These are phyloP conservation scores for Hystrix cristata DNA, from an alignment of 2,113 vertebrate species.

Conservation along the genomic window DNA sequence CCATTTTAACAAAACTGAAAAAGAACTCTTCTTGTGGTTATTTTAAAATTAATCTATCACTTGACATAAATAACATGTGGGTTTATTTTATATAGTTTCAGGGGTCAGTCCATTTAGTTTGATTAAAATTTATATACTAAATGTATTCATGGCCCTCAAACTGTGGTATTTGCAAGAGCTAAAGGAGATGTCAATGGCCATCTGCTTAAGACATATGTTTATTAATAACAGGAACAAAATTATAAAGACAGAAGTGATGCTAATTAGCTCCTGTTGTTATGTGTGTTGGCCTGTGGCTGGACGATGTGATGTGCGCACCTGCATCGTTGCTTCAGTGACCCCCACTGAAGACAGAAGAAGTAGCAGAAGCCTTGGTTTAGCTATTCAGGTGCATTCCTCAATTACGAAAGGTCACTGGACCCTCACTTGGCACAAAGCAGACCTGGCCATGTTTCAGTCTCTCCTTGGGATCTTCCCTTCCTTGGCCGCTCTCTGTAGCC, in stretches of 20 bases:
- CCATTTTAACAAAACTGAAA: slow-evolving; percentile 61
- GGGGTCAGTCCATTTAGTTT: neutral
- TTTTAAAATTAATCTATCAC: slow-evolving; percentile 62
- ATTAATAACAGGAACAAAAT: slow-evolving; percentile 55
- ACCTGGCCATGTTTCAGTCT: neutral
- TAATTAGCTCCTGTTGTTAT: neutral
- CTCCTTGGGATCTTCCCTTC: neutral
- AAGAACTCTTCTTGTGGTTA: slow-evolving; percentile 55
- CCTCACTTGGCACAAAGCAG: neutral
- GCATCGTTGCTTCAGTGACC: neutral
- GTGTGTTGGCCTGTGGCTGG: neutral
- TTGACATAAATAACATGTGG: slow-evolving; percentile 28
- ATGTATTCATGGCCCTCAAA: neutral
- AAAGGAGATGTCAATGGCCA: neutral
- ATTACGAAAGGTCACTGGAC: neutral
- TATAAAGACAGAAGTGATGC: neutral
- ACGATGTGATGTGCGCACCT: neutral
- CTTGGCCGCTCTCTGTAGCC: neutral
- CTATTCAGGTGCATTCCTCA: neutral
- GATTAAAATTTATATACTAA: slow-evolving; percentile 61
- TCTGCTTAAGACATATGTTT: slow-evolving; percentile 18
- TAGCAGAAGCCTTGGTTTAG: neutral
- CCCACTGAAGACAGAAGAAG: neutral
- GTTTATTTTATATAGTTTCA: slow-evolving; percentile 61
- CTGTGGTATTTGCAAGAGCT: neutral